A percentile compares a stretch with the other conserved stretches of the same genome.
Evolutionary conservation across 2,113 vertebrate genomes (phyloP).

Genomic region (Aspidoscelis tigris): DNA sequence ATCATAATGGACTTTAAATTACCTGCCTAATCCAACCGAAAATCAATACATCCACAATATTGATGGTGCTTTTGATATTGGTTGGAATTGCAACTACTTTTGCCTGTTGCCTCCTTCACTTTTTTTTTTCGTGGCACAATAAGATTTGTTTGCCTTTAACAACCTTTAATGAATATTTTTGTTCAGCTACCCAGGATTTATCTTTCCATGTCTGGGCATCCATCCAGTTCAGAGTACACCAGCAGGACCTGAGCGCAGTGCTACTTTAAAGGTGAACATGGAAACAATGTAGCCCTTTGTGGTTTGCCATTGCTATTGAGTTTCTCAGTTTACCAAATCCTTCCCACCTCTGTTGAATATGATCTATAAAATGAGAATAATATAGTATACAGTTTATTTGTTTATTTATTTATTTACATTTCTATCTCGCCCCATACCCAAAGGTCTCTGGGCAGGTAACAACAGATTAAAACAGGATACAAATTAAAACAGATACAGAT

Average conservation of each 20-base stretch:
- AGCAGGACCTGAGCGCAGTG: constrained; percentile 81
- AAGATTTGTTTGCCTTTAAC: background rate
- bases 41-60: background rate
- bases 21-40: background rate
- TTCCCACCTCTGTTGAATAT: background rate
- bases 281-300: accelerated
- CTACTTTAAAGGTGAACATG: constrained; percentile 78
- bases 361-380: background rate
- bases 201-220: constrained; percentile 90
- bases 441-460: no score
- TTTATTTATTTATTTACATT: no score
- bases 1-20: background rate
- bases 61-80: background rate
- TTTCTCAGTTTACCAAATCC: background rate
- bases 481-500: no score
- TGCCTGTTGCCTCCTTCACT: background rate
- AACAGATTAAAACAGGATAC: no score
- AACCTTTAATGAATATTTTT: accelerated
- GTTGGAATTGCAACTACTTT: background rate
- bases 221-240: constrained; percentile 88
- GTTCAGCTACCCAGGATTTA: constrained; percentile 84
- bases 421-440: no score
- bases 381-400: background rate
- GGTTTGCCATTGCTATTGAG: background rate
- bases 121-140: background rate